Evolutionary conservation across 2,888 invertebrate genomes (phyloP).

Genomic region (Linnaemya tessellans): DNA sequence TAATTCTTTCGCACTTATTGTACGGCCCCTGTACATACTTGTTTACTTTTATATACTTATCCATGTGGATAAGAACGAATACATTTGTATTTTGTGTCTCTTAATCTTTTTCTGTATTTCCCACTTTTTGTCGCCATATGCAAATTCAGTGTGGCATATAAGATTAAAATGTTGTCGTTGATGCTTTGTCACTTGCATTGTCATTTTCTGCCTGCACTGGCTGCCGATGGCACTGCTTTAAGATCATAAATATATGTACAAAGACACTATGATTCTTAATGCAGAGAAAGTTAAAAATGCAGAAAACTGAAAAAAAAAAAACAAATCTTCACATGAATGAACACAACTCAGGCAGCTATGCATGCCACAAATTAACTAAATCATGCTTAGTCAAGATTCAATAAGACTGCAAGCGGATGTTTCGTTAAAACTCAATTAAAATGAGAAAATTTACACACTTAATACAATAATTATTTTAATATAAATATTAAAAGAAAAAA

Average conservation of each 20-base stretch:
- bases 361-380: slow-evolving; percentile 53
- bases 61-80: not conserved
- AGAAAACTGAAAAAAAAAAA: slow-evolving; percentile 31
- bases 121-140: slow-evolving; percentile 31
- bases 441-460: slow-evolving; percentile 38
- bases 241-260: slow-evolving; percentile 12
- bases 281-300: slow-evolving; percentile 50
- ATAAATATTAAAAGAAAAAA: slow-evolving; percentile 7
- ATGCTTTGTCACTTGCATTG: slow-evolving; percentile 40
- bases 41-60: not conserved
- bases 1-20: not conserved
- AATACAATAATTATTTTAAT: slow-evolving; percentile 34
- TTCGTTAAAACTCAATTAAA: slow-evolving; percentile 64
- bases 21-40: not conserved
- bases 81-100: slow-evolving; percentile 14
- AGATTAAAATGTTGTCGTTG: slow-evolving; percentile 48
- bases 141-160: slow-evolving; percentile 55
- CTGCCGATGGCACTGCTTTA: slow-evolving; percentile 7
- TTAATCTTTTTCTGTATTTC: not conserved
- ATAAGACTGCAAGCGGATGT: slow-evolving; percentile 66
- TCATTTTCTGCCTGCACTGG: slow-evolving; percentile 32
- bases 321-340: slow-evolving; percentile 35
- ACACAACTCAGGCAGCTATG: not conserved
- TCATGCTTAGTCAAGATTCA: slow-evolving; percentile 37
- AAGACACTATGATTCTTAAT: slow-evolving; percentile 38